These are phyloP conservation scores for Boulengeromyrus knoepffleri DNA, from an alignment of 2,113 vertebrate species.

Conservation along the genomic window DNA sequence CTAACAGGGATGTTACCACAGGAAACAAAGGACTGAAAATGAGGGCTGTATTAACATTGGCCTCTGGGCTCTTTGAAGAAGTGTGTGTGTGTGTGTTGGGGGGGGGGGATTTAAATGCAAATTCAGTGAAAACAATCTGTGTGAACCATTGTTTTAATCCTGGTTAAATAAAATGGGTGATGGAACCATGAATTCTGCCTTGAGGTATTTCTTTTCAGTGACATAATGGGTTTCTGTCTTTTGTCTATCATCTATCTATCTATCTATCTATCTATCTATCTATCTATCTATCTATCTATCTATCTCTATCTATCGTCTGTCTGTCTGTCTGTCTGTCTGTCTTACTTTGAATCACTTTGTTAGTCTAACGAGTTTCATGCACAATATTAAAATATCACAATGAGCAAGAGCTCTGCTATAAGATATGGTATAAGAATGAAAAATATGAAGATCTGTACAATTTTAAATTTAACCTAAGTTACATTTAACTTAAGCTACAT, in stretches of 20 bases:
- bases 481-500: not conserved
- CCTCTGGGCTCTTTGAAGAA: not conserved
- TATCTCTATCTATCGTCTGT: not conserved
- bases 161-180: not conserved
- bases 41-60: not conserved
- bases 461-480: not conserved
- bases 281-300: too few species aligned
- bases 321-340: not conserved
- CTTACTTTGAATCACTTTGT: not conserved
- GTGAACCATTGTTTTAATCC: not conserved
- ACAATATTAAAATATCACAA: not conserved
- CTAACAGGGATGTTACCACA: not conserved
- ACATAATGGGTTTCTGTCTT: not conserved
- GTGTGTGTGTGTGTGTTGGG: not conserved
- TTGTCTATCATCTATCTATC: not conserved
- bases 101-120: not conserved
- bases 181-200: not conserved
- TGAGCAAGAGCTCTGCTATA: not conserved
- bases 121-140: not conserved
- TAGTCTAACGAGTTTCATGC: not conserved
- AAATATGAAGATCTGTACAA: not conserved
- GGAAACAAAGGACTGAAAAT: not conserved
- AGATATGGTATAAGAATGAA: not conserved
- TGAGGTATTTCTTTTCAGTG: not conserved
- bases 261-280: not conserved